A percentile compares a stretch with the other conserved stretches of the same genome.
These are phyloP conservation scores for Sylvia atricapilla DNA, from an alignment of 2,113 vertebrate genomes.

Conservation along the genomic window DNA sequence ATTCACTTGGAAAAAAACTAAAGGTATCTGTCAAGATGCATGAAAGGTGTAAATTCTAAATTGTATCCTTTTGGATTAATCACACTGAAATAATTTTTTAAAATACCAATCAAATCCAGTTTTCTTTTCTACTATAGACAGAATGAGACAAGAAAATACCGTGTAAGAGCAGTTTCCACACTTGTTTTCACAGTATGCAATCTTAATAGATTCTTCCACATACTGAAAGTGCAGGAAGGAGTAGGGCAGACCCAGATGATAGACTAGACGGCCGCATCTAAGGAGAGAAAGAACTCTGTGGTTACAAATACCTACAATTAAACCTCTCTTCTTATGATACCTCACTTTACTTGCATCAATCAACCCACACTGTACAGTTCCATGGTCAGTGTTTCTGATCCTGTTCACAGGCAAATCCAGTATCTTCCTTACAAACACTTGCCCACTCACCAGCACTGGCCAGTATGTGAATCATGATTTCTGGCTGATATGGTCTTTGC, in stretches of 20 bases:
- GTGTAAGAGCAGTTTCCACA: slow-evolving; percentile 84
- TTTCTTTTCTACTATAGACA: not conserved
- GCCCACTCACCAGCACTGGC: fast-evolving
- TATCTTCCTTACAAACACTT: not conserved
- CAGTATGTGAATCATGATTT: not conserved
- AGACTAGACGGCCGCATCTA: slow-evolving; percentile 90
- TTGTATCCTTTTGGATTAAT: not conserved
- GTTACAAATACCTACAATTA: not conserved
- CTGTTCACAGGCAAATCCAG: not conserved
- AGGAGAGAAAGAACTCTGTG: not conserved
- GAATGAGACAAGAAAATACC: slow-evolving; percentile 71
- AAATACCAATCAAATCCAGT: not conserved
- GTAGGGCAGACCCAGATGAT: slow-evolving; percentile 85
- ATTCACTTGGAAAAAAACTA: not conserved
- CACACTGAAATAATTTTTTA: not conserved
- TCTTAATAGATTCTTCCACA: slow-evolving; percentile 85
- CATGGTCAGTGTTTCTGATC: not conserved
- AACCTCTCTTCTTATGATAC: not conserved
- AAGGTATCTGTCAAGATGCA: not conserved
- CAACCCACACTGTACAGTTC: not conserved
- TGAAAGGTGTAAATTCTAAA: not conserved
- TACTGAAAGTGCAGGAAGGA: slow-evolving; percentile 80
- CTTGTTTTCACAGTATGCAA: slow-evolving; percentile 80
- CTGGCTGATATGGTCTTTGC: not conserved
- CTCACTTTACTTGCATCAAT: not conserved